These are phyloP conservation scores for Ochlodes sylvanus DNA, from an alignment of 2,888 invertebrate genomes.

Conservation along the genomic window DNA sequence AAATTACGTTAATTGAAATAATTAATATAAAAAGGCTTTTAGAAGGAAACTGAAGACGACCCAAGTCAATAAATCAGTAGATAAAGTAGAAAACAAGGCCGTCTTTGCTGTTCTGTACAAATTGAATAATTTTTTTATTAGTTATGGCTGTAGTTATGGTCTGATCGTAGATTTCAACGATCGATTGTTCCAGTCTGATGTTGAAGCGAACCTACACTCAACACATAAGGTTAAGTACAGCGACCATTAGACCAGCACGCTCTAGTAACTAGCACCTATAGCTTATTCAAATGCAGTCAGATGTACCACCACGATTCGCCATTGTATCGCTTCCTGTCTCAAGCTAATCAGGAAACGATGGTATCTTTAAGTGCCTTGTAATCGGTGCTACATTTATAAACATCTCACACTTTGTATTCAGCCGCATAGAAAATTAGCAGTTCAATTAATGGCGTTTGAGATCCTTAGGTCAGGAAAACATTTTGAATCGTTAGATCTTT, in stretches of 20 bases:
- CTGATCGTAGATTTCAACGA: neutral
- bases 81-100: neutral
- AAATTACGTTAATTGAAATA: neutral
- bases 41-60: neutral
- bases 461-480: conserved; percentile 22
- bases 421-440: conserved; percentile 38
- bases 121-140: neutral
- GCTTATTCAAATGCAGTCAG: conserved; percentile 31
- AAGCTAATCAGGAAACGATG: conserved; percentile 42
- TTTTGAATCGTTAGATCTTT: neutral
- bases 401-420: conserved; percentile 36
- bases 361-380: conserved; percentile 40
- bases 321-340: conserved; percentile 38
- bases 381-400: conserved; percentile 37
- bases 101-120: neutral
- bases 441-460: conserved; percentile 34
- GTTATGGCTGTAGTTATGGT: neutral
- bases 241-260: conserved; percentile 4
- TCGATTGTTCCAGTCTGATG: no score
- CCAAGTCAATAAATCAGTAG: neutral
- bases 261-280: conserved; percentile 20
- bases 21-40: neutral
- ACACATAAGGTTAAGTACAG: neutral
- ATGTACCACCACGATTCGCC: conserved; percentile 35
- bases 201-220: neutral